Percentiles rank a stretch among this genome's conserved stretches.
These are phyloP conservation scores for Thecocarcelia acutangulata DNA, from an alignment of 2,888 invertebrate genomes.

Conservation along the genomic window DNA sequence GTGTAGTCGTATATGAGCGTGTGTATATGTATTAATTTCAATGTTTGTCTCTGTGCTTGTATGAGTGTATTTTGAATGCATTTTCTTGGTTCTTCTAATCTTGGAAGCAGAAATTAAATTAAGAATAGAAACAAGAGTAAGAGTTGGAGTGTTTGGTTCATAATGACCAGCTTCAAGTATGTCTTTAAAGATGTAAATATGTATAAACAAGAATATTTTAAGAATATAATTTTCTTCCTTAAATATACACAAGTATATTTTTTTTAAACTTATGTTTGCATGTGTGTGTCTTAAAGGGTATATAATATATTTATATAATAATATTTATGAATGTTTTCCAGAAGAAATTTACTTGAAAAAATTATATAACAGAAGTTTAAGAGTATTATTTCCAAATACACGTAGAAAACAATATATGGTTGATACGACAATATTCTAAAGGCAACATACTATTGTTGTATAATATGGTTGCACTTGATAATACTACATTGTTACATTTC, in stretches of 20 bases:
- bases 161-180: constrained; percentile 53
- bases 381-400: no score
- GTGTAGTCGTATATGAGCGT: not conserved
- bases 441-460: no score
- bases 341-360: no score
- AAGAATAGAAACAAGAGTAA: not conserved
- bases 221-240: constrained; percentile 48
- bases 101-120: not conserved
- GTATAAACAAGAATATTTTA: constrained; percentile 18
- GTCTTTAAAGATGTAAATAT: not conserved
- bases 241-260: not conserved
- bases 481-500: no score
- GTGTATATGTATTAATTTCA: not conserved
- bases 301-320: no score
- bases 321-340: no score
- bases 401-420: no score
- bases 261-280: not conserved
- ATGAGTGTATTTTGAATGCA: not conserved
- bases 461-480: no score
- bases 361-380: no score
- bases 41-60: not conserved
- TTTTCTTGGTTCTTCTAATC: not conserved
- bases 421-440: no score
- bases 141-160: constrained; percentile 16
- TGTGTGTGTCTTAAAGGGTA: not conserved